Evolutionary conservation across 2,888 invertebrate genomes (phyloP).

Genomic region (Rambutsinella grinnellia): DNA sequence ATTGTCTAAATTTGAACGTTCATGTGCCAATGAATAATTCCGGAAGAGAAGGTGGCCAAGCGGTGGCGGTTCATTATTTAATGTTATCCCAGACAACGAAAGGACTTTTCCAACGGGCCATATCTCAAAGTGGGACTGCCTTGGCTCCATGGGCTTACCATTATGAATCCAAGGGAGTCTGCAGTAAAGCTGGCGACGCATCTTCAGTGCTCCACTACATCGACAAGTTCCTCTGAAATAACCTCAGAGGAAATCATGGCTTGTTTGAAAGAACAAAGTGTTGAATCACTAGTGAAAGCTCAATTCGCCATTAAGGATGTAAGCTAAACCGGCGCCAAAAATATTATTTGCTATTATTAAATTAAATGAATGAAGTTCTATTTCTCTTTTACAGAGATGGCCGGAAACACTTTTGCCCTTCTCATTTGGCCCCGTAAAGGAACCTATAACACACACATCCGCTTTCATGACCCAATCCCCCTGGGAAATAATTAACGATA

Average conservation of each 20-base stretch:
- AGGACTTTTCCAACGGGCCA: constrained; percentile 24
- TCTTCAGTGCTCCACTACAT: neutral
- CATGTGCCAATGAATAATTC: no score
- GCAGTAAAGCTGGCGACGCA: constrained; percentile 14
- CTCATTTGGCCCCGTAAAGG: neutral
- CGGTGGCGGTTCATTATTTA: constrained; percentile 1
- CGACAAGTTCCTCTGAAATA: neutral
- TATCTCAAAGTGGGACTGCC: constrained; percentile 20
- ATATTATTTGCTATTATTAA: neutral
- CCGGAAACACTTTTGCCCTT: neutral
- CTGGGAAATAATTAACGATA: neutral
- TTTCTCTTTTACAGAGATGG: neutral
- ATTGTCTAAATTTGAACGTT: no score
- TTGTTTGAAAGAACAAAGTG: constrained; percentile 8
- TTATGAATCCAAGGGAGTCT: constrained; percentile 2
- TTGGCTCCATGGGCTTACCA: neutral
- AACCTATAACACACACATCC: neutral
- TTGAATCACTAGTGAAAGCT: neutral
- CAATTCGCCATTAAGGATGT: neutral
- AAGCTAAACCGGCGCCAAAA: neutral
- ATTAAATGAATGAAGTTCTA: neutral
- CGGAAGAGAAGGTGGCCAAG: constrained; percentile 8
- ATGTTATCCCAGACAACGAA: constrained; percentile 1
- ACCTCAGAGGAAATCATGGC: constrained; percentile 25
- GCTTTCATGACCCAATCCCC: neutral